Base-by-base conservation (phyloP, 2,888 invertebrate genomes). In the Coecobrya sp. region DNA sequence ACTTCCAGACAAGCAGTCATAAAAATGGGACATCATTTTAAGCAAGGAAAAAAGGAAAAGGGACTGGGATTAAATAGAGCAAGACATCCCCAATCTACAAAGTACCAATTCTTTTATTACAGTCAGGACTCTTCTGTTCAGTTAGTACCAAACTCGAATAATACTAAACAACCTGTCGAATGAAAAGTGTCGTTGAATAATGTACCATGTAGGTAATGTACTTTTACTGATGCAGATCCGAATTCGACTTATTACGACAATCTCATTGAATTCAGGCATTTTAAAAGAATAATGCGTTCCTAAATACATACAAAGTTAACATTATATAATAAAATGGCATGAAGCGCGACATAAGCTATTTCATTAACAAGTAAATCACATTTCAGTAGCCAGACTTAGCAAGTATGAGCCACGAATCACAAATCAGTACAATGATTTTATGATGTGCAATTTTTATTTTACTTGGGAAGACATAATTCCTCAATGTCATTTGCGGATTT, bases 61-160 rank as follows among this genome's bases (percentile, higher is more conserved):
- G 87, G 52, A 79, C 62, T 45, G 79, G 19, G 19, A 87, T 76
- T 87, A 87, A 87, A 87, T 87, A 87, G 87, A 87, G 87, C 87
- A 87, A 59, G 59, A 81, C 81, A 36, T 55, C 19, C 70, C 52
- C 1, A 27, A 27, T 49, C 52, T 73, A 59, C 73, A 86, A 59
- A 59, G 19, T 86, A 42, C 27, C 55, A n/a, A 16, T 25, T 25
- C 16, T 86, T 70, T 25, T 22, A 19, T 84, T 65, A 42, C 42
- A 65, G n/a, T n/a, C n/a, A 4, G 62, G 62, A n/a, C n/a, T n/a
- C 62, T 62, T 62, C 62, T 22, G 11, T 22, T 4, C 3, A 62
- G 19, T 25, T 65, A 27, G 11, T 19, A 59, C 22, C 55, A 8
- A 65, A 27, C 25, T 27, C n/a, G 65, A 4, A 2, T 2, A 11